phyloP scores from a whole-genome alignment of 2,113 vertebrate species.

The Brachypteracias leptosomus region DNA sequence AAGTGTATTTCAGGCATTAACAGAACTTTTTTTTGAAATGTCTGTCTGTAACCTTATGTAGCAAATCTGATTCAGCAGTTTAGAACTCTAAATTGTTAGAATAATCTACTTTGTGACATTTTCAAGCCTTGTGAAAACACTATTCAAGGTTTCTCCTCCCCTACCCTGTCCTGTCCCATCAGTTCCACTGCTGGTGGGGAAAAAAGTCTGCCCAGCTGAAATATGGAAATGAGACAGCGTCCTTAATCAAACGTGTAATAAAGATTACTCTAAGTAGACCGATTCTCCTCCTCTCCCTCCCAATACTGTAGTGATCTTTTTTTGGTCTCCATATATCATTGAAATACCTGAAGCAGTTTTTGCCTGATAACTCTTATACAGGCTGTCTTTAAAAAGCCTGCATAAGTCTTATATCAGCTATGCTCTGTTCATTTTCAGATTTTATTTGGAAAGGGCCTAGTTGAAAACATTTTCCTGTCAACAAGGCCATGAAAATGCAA shows the following conservation, averaged over 20 bases:
- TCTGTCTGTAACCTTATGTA: neutral
- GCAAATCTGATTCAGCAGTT: neutral
- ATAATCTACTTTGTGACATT: neutral
- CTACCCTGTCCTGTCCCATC: neutral
- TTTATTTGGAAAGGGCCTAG: neutral
- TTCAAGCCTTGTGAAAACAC: neutral
- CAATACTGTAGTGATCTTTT: neutral
- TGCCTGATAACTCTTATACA: neutral
- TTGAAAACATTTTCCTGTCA: neutral
- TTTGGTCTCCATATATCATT: neutral
- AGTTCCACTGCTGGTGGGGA: neutral
- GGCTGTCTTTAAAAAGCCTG: neutral
- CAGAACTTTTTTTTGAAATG: neutral
- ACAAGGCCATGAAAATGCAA: neutral
- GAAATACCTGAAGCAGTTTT: neutral
- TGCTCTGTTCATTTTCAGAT: neutral
- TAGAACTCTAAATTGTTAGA: neutral
- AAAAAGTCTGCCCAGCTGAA: neutral
- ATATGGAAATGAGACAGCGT: neutral
- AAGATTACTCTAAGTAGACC: neutral
- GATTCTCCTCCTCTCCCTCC: rapidly evolving
- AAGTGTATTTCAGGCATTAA: neutral
- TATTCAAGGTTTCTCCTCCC: neutral
- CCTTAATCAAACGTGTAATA: neutral
- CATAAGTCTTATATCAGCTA: neutral